These are phyloP conservation scores for Aurelia aurita DNA, from an alignment of 30 jellyfish, hydroid and myxozoan genomes.

Conservation along the genomic window DNA sequence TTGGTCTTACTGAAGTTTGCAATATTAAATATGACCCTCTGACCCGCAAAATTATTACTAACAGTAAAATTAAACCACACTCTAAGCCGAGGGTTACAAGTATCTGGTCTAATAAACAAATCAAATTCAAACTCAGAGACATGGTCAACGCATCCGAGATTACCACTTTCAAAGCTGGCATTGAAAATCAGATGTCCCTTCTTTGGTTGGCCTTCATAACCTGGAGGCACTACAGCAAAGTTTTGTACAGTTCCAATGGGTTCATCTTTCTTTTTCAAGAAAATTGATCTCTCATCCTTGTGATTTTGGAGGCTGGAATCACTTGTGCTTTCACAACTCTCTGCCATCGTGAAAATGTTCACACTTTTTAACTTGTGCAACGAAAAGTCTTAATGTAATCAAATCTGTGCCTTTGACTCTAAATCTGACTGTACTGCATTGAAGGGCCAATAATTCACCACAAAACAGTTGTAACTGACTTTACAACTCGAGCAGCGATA, in stretches of 20 bases:
- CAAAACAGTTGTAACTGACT: too few relatives aligned
- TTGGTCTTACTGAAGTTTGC: slow-evolving; percentile 92
- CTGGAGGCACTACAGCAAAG: slow-evolving; percentile 78
- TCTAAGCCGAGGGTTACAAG: slow-evolving; percentile 89
- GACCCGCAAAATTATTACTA: slow-evolving; percentile 73
- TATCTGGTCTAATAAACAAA: slow-evolving; percentile 91
- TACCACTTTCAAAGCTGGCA: slow-evolving; percentile 92
- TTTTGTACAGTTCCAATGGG: slow-evolving; percentile 88
- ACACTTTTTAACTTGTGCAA: not conserved
- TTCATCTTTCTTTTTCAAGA: slow-evolving; percentile 59
- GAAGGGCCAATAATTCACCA: too few relatives aligned
- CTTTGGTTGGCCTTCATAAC: slow-evolving; percentile 58
- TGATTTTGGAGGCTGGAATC: slow-evolving; percentile 40
- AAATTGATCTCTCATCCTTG: slow-evolving; percentile 36
- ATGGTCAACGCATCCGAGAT: slow-evolving; percentile 91
- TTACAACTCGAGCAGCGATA: too few relatives aligned
- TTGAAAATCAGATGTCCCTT: slow-evolving; percentile 83
- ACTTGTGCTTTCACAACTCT: slow-evolving; percentile 39
- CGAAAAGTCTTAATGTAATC: too few relatives aligned
- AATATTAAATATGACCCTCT: slow-evolving; percentile 85
- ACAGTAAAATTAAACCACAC: slow-evolving; percentile 97
- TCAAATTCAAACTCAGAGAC: slow-evolving; percentile 92
- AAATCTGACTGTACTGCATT: too few relatives aligned
- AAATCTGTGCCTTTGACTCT: too few relatives aligned
- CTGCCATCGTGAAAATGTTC: slow-evolving; percentile 45